Evolutionary conservation across 2,888 invertebrate genomes (phyloP).

Genomic region (Drosophila quinaria): DNA sequence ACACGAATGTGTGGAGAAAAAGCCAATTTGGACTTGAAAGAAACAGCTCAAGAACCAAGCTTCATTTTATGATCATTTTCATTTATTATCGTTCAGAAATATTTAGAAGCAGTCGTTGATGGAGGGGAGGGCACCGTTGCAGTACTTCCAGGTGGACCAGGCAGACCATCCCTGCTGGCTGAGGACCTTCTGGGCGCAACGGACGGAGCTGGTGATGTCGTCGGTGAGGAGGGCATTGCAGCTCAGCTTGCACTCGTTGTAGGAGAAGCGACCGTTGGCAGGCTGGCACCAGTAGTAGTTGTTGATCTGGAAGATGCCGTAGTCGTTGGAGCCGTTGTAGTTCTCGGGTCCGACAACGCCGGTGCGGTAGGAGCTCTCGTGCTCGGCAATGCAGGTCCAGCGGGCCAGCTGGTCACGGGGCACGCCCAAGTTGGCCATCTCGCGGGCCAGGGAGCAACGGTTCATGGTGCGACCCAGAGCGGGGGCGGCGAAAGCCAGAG

Average conservation of each 20-base stretch:
- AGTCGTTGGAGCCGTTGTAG: constrained; percentile 85
- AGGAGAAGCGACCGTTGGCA: constrained; percentile 61
- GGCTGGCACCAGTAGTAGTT: constrained; percentile 83
- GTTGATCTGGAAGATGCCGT: constrained; percentile 84
- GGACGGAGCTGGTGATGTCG: constrained; percentile 71
- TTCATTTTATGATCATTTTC: constrained; percentile 25
- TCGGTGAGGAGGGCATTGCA: constrained; percentile 77
- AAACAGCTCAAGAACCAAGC: constrained; percentile 15
- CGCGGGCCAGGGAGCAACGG: constrained; percentile 72
- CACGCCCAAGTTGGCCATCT: constrained; percentile 71
- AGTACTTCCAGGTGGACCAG: constrained; percentile 79
- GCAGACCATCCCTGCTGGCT: constrained; percentile 77
- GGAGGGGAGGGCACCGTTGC: constrained; percentile 66
- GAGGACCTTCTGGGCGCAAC: constrained; percentile 73
- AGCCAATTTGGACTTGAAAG: constrained; percentile 45
- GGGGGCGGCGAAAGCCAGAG: constrained; percentile 58
- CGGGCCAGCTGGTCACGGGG: constrained; percentile 60
- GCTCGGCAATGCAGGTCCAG: constrained; percentile 75
- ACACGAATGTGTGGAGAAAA: constrained; percentile 36
- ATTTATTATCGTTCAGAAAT: constrained; percentile 17
- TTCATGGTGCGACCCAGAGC: constrained; percentile 59
- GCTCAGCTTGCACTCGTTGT: constrained; percentile 73
- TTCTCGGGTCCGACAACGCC: constrained; percentile 85
- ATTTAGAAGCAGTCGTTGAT: constrained; percentile 67
- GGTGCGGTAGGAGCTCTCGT: constrained; percentile 83